These are phyloP conservation scores for Pogonocherus hispidulus DNA, from an alignment of 2,888 invertebrate genomes.

Conservation along the genomic window DNA sequence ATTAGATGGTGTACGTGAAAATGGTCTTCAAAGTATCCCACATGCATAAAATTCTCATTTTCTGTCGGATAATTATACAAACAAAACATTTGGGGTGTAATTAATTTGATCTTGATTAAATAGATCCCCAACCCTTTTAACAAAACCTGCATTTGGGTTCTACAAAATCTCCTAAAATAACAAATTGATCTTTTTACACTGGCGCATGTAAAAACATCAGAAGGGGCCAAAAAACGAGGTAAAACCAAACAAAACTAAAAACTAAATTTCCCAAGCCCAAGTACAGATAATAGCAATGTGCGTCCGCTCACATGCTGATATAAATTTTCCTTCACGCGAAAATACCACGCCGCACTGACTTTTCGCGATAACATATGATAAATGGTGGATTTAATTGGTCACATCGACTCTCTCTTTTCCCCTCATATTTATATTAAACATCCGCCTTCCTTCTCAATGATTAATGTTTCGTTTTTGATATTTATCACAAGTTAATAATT, in stretches of 20 bases:
- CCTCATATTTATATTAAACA: conserved; percentile 44
- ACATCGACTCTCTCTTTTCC: conserved; percentile 40
- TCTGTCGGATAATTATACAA: conserved; percentile 14
- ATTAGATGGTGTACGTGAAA: neutral
- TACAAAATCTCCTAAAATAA: conserved; percentile 18
- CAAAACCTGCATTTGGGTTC: conserved; percentile 20
- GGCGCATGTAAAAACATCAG: conserved; percentile 21
- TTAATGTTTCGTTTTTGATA: conserved; percentile 42
- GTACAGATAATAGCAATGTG: conserved; percentile 29
- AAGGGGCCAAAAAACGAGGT: conserved; percentile 14
- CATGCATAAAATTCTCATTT: neutral
- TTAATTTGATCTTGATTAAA: conserved; percentile 29
- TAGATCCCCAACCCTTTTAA: conserved; percentile 25
- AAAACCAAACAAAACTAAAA: conserved; percentile 32
- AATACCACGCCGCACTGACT: conserved; percentile 59
- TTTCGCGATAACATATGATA: conserved; percentile 65
- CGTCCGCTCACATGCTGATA: conserved; percentile 45
- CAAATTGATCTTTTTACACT: conserved; percentile 23
- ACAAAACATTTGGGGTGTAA: conserved; percentile 18
- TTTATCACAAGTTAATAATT: conserved; percentile 39
- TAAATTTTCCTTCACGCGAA: conserved; percentile 59
- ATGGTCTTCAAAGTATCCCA: neutral
- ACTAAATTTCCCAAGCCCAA: conserved; percentile 28
- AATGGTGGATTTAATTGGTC: conserved; percentile 64
- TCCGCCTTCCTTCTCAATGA: conserved; percentile 35